Base-by-base conservation (phyloP, 1,140 invertebrate genomes). In the Wiebesia pumilae region DNA sequence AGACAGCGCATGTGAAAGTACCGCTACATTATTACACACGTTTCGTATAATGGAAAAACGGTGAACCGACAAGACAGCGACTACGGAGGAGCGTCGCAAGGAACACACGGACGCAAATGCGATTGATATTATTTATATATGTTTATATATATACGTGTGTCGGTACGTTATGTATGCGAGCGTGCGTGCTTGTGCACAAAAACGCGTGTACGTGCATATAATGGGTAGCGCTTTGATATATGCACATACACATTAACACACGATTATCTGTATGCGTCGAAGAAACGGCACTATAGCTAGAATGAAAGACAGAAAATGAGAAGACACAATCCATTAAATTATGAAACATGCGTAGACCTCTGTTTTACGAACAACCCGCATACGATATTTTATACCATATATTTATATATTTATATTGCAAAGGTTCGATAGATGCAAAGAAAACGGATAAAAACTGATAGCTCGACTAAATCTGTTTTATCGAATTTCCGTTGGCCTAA, bases 1-100 rank as follows among this genome's bases (percentile, higher is more conserved):
- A 62, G 38, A 24, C 21, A 67, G 58, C 38, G 47, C 67, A 65
- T 35, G 62, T 80, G 62, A 71, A 54, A 73, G 54, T 86, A 33
- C 84, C 84, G 84, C 82, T 86, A 86, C 67, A 58, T 82, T 86
- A 82, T 86, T 82, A 81, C 80, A 82, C 80, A 35, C 79, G 40
- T 85, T 85, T 79, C 83, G 43, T 47, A 81, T 81, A 80, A 85
- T 85, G 78, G 84, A 81, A 85, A 85, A 85, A 81, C 84, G 78
- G 77, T 75, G 65, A 80, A 85, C 40, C 77, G 40, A 80, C 75
- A 80, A 80, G 80, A 85, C 75, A 69, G 73, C 83, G 54, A 38
- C n/a, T 65, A 58, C 10, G 62, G 30, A 79, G 78, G 30, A 62
- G 51, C 40, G 33, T 65, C 24, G 38, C 24, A 81, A 67, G 80